Conservation (phyloP, 92 coral and sea anemone genomes). For the Zoanthus sansibaricus region DNA sequence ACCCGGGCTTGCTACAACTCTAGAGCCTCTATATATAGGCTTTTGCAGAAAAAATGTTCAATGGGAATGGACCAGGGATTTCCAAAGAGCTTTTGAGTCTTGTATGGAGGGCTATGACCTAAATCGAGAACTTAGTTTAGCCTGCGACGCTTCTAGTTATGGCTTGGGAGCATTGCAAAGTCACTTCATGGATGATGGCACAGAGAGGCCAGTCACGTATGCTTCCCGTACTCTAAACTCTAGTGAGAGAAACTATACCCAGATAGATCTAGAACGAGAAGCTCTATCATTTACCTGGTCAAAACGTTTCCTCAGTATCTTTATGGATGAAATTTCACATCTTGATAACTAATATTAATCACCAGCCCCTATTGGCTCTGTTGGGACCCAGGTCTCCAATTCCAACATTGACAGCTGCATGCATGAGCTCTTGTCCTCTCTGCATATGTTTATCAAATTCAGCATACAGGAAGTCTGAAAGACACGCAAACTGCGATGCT, state of each 20-base stretch:
- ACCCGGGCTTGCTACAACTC: too few species aligned
- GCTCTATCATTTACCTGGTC: slow-evolving; percentile 53
- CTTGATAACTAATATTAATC: slow-evolving; percentile 54
- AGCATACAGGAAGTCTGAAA: neutral
- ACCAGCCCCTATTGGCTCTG: slow-evolving; percentile 64
- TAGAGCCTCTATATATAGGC: too few species aligned
- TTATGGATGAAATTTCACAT: slow-evolving; percentile 55
- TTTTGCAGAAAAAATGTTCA: too few species aligned
- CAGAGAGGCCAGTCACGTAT: neutral
- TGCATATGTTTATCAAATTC: neutral
- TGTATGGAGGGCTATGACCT: neutral
- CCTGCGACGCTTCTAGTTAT: neutral
- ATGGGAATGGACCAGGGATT: too few species aligned
- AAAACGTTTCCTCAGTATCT: slow-evolving; percentile 55
- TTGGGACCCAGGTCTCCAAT: slow-evolving; percentile 63
- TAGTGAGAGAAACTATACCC: neutral
- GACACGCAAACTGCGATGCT: neutral
- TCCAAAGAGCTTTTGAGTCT: too few species aligned
- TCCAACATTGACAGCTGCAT: slow-evolving; percentile 67
- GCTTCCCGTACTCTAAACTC: neutral
- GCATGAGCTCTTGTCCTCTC: slow-evolving; percentile 55
- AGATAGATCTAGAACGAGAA: slow-evolving; percentile 42
- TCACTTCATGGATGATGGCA: neutral
- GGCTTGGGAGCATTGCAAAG: neutral
- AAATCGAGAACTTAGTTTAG: neutral